Base-by-base conservation (phyloP, 1,140 invertebrate species). In the Aethina tumida region DNA sequence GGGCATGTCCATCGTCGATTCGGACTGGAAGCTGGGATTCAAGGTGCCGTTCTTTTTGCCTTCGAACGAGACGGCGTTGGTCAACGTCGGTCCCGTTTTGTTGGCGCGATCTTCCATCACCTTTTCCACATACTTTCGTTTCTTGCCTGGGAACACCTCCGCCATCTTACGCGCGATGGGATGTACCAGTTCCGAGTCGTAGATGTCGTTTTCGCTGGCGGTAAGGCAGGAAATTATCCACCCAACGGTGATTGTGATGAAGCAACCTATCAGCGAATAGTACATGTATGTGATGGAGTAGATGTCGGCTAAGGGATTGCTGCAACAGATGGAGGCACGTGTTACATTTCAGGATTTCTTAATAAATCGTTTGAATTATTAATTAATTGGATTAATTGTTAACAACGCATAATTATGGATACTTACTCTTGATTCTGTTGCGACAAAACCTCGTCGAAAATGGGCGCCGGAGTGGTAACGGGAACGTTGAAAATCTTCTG, bases 221-320 rank as follows among this genome's bases (percentile, higher is more conserved):
- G 77, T 79, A 10, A 79, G 43, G 20, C 72, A 68, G 53, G 79
- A 82, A 14, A 81, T 68, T 5, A 79, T 55, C 4, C 71, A 70
- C 1, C 79, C 79, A 16, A 81, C 59, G 3, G 74, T 34, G 0
- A 84, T 64, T 0, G 79, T 81, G 13, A 79, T 68, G 8, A 73
- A 45, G 30, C 77, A 80, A 2, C 79, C 80, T 22, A 82, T 68
- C 3, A 81, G 53, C 14, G 77, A 75, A 53, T 84, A 82, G 54
- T 82, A 84, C 80, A 84, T 84, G 51, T 81, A 84, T 4, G 77
- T 79, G 21, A 81, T 71, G 4, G 72, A 70, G 48, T 80, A 81
- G 5, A 81, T 54, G 9, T 64, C 61, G 12, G 73, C 63, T 5
- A 81, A 29, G 10, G 68, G 56, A 43, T 72, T 68, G 15, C 74